A percentile compares a stretch with the other conserved stretches of the same genome.
Evolutionary conservation across 2,113 vertebrate genomes (phyloP).

Genomic region (Anguilla japonica): DNA sequence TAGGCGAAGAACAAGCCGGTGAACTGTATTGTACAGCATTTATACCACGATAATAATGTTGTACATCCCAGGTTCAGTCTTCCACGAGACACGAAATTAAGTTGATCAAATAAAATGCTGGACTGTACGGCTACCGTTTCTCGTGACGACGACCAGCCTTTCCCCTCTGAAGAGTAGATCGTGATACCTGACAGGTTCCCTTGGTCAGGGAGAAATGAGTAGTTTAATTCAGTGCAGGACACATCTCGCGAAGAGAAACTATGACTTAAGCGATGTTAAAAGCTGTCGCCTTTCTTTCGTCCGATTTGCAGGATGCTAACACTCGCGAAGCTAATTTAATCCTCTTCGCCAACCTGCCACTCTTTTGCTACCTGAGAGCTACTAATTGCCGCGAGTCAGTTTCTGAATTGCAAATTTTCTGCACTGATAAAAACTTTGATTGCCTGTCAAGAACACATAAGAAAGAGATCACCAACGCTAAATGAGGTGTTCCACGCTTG

Average conservation of each 20-base stretch:
- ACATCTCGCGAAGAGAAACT: background rate
- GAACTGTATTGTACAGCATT: too few relatives aligned
- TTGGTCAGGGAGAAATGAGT: background rate
- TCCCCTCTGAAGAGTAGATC: background rate
- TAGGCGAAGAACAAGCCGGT: too few relatives aligned
- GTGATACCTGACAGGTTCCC: background rate
- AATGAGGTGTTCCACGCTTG: constrained; percentile 93
- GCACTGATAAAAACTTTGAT: constrained; percentile 93
- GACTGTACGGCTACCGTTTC: background rate
- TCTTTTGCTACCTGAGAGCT: constrained; percentile 84
- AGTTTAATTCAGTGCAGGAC: background rate
- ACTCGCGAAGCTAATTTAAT: constrained; percentile 31
- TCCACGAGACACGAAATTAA: background rate
- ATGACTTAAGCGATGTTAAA: constrained; percentile 14
- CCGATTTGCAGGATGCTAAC: constrained; percentile 9
- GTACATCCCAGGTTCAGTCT: background rate
- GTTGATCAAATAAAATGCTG: background rate
- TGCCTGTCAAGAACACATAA: constrained; percentile 90
- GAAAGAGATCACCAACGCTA: constrained; percentile 88
- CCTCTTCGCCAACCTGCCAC: constrained; percentile 78
- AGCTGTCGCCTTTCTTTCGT: constrained; percentile 17
- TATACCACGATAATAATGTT: too few relatives aligned
- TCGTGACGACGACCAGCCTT: background rate
- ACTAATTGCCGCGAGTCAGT: constrained; percentile 77
- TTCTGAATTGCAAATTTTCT: constrained; percentile 91